Base-by-base conservation (phyloP, 2,888 invertebrate genomes). In the Scaptomyza polygonia region DNA sequence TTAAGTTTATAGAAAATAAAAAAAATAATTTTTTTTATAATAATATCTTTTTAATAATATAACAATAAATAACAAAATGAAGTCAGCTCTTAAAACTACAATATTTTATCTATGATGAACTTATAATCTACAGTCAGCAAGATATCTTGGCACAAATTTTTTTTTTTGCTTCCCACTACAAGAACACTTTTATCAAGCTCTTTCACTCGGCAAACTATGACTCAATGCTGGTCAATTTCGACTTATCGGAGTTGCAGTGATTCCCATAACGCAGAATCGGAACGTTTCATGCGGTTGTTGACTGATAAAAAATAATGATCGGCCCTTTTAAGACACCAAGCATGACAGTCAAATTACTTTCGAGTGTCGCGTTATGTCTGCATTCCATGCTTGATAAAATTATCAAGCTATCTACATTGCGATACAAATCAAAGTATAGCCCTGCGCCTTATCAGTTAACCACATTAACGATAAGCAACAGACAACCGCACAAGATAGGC, bases 301-400 rank as follows among this genome's bases (percentile, higher is more conserved):
- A 49, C 61, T 57, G 75, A 52, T 69, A 55, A 14, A 36, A 6
- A 36, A 18, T n/a, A 6, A 32, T 43, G 49, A 56, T 59, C 29
- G 12, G 30, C 58, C 52, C 52, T 53, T 39, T 12, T 18, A 47
- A 39, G 39, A 47, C 55, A 52, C 59, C 62, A 42, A 53, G 43
- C 16, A 47, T 66, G 80, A 69, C 86, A 71, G 71, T 53, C 56
- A 69, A 75, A 73, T 76, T 57, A 63, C 75, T 67, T 71, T 63
- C 40, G 21, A 74, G 54, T 57, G 43, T 59, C 25, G 25, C 48
- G 44, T 76, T 61, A 56, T 65, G 65, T 61, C 68, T 44, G 59
- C 54, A 56, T 53, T 59, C 34, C 48, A 52, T 71, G 8, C 39
- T 64, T 54, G 63, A 72, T 68, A 48, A 43, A 53, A 39, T 53